Base-by-base conservation (phyloP, 1,140 invertebrate species). In the Lycorma delicatula region DNA sequence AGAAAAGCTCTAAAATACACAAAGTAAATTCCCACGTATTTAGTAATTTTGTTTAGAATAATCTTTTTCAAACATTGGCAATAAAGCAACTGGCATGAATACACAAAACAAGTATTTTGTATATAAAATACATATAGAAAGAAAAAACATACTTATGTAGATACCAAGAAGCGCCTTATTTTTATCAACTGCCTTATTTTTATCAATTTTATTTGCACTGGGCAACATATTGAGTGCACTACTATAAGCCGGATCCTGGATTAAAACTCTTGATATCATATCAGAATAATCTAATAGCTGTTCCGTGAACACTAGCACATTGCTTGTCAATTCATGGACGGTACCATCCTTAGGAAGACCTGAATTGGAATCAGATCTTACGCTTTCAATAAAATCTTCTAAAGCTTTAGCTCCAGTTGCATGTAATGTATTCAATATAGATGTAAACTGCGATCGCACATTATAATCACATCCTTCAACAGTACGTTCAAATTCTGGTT, bases 321-420 rank as follows among this genome's bases (percentile, higher is more conserved):
- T 95, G 50, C 87, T 92, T 2, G 93, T 95, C 41, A 95, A 76
- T 74, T 98, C 92, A 70, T 96, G 93, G 22, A 98, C 94, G 0
- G 94, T 98, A 56, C 94, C 95, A 79, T 98, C 95, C 71, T 86
- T 89, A 0, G 95, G 92, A 66, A 95, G 80, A 62, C 85, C 83
- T 3, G 85, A 82, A 29, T 88, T 86, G 11, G 82, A 81, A 70
- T 97, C 93, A 58, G 82, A 84, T 66, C 90, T 81, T 46, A 97
- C 84, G 64, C 85, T 91, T 66, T 96, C 92, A 49, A 93, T 83
- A 71, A 97, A 97, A 66, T 95, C 91, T 71, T 97, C 93, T 60
- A 97, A 74, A 20, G 89, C 87, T 74, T 91, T 90, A 27, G 85
- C 81, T 46, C 89, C 91, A 89, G 92, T 74, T 76, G 87, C 85